These are phyloP conservation scores for Passerculus sandwichensis DNA, from an alignment of 2,797 vertebrate genomes.

Conservation along the genomic window DNA sequence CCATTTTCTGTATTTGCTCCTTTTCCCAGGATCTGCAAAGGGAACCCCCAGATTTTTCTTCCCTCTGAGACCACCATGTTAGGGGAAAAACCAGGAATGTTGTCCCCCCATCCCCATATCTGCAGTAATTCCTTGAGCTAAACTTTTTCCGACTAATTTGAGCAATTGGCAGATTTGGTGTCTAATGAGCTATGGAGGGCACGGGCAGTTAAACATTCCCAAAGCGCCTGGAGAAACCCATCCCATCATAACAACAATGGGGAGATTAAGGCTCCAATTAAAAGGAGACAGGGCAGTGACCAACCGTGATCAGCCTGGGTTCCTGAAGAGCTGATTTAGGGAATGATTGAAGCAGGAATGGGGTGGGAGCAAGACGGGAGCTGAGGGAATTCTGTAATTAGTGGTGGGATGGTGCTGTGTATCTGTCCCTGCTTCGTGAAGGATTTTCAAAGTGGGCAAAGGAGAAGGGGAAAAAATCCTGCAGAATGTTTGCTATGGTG, in stretches of 20 bases:
- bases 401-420: not conserved
- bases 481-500: not conserved
- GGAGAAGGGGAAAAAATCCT: not conserved
- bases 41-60: not conserved
- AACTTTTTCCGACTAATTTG: slow-evolving; percentile 25
- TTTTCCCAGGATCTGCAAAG: not conserved
- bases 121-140: not conserved
- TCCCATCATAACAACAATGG: not conserved
- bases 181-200: slow-evolving; percentile 39
- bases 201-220: slow-evolving; percentile 57
- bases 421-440: not conserved
- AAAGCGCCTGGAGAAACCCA: slow-evolving; percentile 49
- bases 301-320: not conserved
- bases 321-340: slow-evolving; percentile 34
- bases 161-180: slow-evolving; percentile 49
- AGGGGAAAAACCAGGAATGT: not conserved
- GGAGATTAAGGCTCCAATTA: slow-evolving; percentile 67
- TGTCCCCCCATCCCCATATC: too few species aligned
- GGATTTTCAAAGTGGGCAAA: not conserved
- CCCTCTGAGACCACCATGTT: rapidly evolving
- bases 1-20: not conserved
- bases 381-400: not conserved
- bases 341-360: not conserved
- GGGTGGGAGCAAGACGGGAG: not conserved
- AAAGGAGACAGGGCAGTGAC: slow-evolving; percentile 40